These are phyloP conservation scores for Gnatocerus cornutus DNA, from an alignment of 2,888 invertebrate species.

Conservation along the genomic window DNA sequence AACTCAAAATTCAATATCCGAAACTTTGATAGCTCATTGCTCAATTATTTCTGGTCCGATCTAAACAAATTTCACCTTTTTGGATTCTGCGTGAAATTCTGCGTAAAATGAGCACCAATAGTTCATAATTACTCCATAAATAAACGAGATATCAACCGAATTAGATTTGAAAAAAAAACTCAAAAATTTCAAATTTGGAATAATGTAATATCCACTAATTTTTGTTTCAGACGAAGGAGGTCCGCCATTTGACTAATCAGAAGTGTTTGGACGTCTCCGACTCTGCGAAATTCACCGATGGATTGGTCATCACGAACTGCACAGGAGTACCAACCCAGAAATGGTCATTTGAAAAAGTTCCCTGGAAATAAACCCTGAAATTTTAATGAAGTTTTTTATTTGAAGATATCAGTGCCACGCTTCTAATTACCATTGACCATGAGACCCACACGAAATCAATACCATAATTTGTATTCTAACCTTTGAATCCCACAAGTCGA, in stretches of 20 bases:
- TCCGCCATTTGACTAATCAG: constrained; percentile 74
- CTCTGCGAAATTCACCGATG: constrained; percentile 70
- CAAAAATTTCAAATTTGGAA: no score
- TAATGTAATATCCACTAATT: no score
- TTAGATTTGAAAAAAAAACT: no score
- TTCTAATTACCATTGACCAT: constrained; percentile 43
- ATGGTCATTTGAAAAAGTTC: constrained; percentile 80
- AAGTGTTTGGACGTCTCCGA: constrained; percentile 75
- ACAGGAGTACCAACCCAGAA: constrained; percentile 75
- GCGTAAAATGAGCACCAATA: no score
- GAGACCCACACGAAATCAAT: constrained; percentile 39
- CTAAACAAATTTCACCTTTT: no score
- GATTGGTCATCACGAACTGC: constrained; percentile 77
- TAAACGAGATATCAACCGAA: no score
- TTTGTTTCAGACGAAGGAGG: constrained; percentile 70
- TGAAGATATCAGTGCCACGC: no score
- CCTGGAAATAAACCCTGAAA: constrained; percentile 76
- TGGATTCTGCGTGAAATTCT: no score
- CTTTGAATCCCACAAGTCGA: constrained; percentile 29
- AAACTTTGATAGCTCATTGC: no score
- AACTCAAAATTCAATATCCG: no score
- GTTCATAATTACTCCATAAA: no score
- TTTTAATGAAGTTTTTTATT: constrained; percentile 8
- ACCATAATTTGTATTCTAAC: constrained; percentile 20
- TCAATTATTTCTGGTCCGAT: no score